Evolutionary conservation across 2,888 invertebrate species (phyloP), one percentile per base, ranked within the genome.

Genomic region (Eilema sororculum): DNA sequence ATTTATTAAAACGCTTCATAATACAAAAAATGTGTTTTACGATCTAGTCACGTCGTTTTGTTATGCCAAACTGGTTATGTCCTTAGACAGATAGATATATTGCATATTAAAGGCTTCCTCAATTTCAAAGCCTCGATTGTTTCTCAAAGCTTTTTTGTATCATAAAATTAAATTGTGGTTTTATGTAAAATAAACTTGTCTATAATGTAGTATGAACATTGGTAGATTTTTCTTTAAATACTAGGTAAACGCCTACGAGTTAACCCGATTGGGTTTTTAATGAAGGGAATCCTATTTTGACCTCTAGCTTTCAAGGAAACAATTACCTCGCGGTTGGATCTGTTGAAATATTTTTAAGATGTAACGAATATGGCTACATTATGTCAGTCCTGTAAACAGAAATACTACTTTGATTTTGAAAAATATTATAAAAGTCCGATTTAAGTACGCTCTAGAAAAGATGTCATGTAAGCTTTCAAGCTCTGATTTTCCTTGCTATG

Each of bases 11-110:
- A 83, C 77, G 79, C 74, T 78, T 76, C 75, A 75, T 72, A 77
- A 77, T 74, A 76, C 68, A 83, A 80, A 83, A 84, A 81, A 78
- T 79, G 65, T 75, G 76, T 85, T 84, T 84, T 84, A 84, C 76
- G 79, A 78, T 73, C 73, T 78, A 79, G 78, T 83, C 82, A 81
- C 79, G 82, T 78, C 73, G 71, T 81, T 72, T 79, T 80, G 74
- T 81, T 78, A 68, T 79, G 65, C 72, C 68, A 80, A 81, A 81
- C 81, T 62, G 81, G 83, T 82, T 83, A 74, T 82, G 71, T 79
- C 68, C 69, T 76, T 77, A 80, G 75, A 68, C 72, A 74, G 68
- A 72, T 73, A 69, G 68, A 76, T 70, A 66, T 73, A 76, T 82
- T 78, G 75, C 78, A 77, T 74, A 72, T 77, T 72, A 72, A 75